These are phyloP conservation scores for Andricus grossulariae DNA, from an alignment of 1,140 invertebrate species.

Conservation along the genomic window DNA sequence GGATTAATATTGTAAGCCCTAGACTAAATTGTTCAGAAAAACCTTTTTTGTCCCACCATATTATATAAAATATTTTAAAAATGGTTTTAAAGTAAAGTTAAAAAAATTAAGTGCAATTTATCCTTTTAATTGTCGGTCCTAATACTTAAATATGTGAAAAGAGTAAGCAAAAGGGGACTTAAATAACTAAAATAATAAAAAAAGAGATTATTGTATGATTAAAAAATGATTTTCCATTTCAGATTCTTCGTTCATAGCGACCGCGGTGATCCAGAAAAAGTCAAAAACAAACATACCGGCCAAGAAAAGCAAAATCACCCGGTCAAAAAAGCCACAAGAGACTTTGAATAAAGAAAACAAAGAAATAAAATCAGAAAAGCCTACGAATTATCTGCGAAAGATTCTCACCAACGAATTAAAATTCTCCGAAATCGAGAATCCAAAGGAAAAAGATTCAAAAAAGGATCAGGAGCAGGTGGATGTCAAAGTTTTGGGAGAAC, in stretches of 20 bases:
- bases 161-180: no score
- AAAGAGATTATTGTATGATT: background rate
- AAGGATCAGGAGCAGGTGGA: conserved; percentile 43
- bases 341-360: conserved; percentile 72
- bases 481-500: conserved; percentile 65
- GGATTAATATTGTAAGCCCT: no score
- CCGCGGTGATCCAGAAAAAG: conserved; percentile 54
- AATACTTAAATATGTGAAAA: no score
- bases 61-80: no score
- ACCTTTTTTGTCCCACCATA: no score
- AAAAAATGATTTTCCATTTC: conserved; percentile 44
- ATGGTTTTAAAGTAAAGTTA: no score
- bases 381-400: conserved; percentile 69
- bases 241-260: conserved; percentile 64
- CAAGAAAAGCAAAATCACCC: conserved; percentile 59
- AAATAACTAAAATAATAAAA: background rate
- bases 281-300: conserved; percentile 59
- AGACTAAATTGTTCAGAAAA: no score
- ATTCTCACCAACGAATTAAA: conserved; percentile 66
- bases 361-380: conserved; percentile 62
- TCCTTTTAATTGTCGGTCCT: no score
- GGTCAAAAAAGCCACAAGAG: conserved; percentile 64
- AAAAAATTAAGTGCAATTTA: no score
- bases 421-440: conserved; percentile 61
- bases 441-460: conserved; percentile 52